Conservation (phyloP, 2,888 invertebrate genomes). For the Morpho helenor region DNA sequence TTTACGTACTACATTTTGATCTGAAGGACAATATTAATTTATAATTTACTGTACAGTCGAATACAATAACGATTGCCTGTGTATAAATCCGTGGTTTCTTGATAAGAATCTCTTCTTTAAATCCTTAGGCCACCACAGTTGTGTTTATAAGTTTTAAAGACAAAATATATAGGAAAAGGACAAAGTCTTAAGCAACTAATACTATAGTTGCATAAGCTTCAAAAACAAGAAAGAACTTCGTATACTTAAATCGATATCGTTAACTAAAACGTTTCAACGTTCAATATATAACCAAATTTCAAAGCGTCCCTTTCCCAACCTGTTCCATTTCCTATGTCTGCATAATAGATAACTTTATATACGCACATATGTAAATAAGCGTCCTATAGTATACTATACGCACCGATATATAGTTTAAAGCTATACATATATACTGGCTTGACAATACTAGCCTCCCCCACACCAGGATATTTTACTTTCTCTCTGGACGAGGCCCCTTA, state of each 20-base stretch:
- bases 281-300: conserved; percentile 64
- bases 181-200: too few relatives aligned
- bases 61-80: too few relatives aligned
- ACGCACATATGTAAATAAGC: conserved; percentile 73
- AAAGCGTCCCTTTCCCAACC: conserved; percentile 56
- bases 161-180: too few relatives aligned
- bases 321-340: conserved; percentile 73
- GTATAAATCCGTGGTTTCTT: too few relatives aligned
- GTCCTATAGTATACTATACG: conserved; percentile 60
- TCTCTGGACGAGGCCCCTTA: conserved; percentile 75
- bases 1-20: too few relatives aligned
- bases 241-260: conserved; percentile 43
- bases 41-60: too few relatives aligned
- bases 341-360: conserved; percentile 76
- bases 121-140: too few relatives aligned
- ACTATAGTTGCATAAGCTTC: neutral
- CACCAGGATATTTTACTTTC: conserved; percentile 76
- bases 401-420: conserved; percentile 76
- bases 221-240: neutral
- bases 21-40: too few relatives aligned
- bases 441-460: conserved; percentile 78
- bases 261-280: conserved; percentile 45
- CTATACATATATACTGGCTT: conserved; percentile 74
- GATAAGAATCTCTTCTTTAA: too few relatives aligned
- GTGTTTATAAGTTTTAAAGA: too few relatives aligned